Percentiles rank a stretch among this genome's conserved stretches.
phyloP scores from a whole-genome alignment of 2,888 invertebrate species.

The Phorcus lineatus region DNA sequence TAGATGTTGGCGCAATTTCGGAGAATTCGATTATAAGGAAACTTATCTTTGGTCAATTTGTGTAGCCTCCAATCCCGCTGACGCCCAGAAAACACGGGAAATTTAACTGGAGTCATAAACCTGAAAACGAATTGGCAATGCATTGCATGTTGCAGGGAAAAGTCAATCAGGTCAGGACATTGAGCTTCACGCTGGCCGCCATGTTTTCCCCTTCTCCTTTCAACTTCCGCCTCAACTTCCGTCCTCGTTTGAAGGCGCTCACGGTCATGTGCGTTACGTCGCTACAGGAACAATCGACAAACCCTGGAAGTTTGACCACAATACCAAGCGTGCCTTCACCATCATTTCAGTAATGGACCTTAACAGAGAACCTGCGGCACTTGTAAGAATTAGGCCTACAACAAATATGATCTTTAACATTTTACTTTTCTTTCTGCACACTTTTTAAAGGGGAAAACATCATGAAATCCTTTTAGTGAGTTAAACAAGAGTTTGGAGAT shows the following conservation, averaged over 20 bases:
- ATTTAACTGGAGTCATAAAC: no score
- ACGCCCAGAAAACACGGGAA: no score
- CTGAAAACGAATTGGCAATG: no score
- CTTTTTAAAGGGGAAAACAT: background rate
- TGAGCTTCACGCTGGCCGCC: conserved; percentile 82
- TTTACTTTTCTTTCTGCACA: background rate
- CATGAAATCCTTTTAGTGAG: background rate
- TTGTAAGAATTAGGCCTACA: conserved; percentile 37
- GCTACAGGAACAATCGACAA: conserved; percentile 87
- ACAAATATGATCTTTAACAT: no score
- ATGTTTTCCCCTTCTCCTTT: conserved; percentile 87
- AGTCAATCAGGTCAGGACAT: conserved; percentile 43
- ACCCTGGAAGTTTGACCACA: conserved; percentile 90
- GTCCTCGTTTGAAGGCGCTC: conserved; percentile 66
- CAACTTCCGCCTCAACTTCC: conserved; percentile 79
- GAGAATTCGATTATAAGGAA: no score
- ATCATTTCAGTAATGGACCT: conserved; percentile 88
- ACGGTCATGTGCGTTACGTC: conserved; percentile 85
- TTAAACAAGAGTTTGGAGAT: no score
- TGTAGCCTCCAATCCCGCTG: no score
- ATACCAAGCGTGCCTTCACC: conserved; percentile 87
- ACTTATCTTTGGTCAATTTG: no score
- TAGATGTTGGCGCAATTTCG: no score
- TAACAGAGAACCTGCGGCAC: conserved; percentile 77
- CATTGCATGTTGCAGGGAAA: conserved; percentile 30